Evolutionary conservation across 1,140 invertebrate genomes (phyloP), one percentile per base, ranked within the genome.

Genomic region (Atta colombica): DNA sequence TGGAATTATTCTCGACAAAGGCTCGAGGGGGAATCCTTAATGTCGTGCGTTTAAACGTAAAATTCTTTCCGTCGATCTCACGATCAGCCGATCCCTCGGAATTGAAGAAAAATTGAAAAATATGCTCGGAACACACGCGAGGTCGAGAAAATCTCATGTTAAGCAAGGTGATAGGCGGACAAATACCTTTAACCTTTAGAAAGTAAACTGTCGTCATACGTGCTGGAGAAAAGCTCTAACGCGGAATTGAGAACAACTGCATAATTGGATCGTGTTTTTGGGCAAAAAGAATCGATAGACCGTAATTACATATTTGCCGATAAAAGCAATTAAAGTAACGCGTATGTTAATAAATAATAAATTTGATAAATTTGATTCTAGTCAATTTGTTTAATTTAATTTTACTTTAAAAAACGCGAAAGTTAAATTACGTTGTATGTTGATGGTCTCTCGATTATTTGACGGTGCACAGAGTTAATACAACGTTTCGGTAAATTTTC

Each of bases 1-100:
- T 28, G 69, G 28, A 82, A 84, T 84, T 84, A 84, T 51, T 63
- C 58, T 14, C 7, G 14, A 61, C 39, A 84, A 84, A 84, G 49
- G 21, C n/a, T 58, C 78, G n/a, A 71, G 45, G 61, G 61, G 25
- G 10, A 39, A 10, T 81, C 12, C 25, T 61, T 18, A 39, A 12
- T 77, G 18, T 16, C 31, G 68, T 39, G 31, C 66, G 35, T 74
- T n/a, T 72, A 21, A 39, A 72, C 69, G 55, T 75, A 28, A 35
- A 75, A 61, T 84, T 84, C 39, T 75, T 84, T 84, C 25, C 18
- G 31, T 28, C 65, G 25, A 25, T 58, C 14, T 71, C 51, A 14
- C 28, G 61, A 10, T 14, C 61, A 35, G 3, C 21, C 28, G 25
- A 61, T 82, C 31, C 39, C n/a, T 14, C 39, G 7, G 14, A 18